These are phyloP conservation scores for Acanthornis magna DNA, from an alignment of 2,797 vertebrate genomes.

Conservation along the genomic window DNA sequence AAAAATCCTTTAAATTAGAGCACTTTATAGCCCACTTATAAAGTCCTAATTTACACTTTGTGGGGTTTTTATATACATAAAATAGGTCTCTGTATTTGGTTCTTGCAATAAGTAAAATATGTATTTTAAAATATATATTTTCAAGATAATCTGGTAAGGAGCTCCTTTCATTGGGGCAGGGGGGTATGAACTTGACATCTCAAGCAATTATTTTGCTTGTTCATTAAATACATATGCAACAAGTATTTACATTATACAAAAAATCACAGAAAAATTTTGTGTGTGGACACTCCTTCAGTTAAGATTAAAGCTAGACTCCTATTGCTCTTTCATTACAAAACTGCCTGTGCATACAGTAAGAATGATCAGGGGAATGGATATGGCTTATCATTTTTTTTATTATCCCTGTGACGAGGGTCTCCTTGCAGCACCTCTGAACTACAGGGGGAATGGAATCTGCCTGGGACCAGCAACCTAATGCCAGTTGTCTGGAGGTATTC, in stretches of 20 bases:
- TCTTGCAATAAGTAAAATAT: background rate
- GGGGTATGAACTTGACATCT: background rate
- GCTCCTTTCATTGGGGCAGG: background rate
- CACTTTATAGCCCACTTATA: background rate
- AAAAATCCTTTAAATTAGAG: background rate
- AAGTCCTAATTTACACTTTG: background rate
- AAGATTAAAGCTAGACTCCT: background rate
- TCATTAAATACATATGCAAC: background rate
- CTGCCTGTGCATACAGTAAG: background rate
- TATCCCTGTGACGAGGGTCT: background rate
- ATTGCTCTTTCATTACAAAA: background rate
- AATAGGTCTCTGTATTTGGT: background rate
- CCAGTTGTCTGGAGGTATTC: background rate
- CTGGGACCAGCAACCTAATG: background rate
- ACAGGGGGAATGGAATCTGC: background rate
- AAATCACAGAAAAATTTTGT: background rate
- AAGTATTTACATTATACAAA: background rate
- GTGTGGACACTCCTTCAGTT: background rate
- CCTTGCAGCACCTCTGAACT: background rate
- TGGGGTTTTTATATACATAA: background rate
- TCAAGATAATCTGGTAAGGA: background rate
- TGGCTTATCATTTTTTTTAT: background rate
- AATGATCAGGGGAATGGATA: background rate
- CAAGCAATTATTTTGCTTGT: background rate
- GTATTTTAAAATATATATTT: background rate